Conservation (phyloP, 2,113 vertebrate genomes). For the Rhinoptilus africanus region DNA sequence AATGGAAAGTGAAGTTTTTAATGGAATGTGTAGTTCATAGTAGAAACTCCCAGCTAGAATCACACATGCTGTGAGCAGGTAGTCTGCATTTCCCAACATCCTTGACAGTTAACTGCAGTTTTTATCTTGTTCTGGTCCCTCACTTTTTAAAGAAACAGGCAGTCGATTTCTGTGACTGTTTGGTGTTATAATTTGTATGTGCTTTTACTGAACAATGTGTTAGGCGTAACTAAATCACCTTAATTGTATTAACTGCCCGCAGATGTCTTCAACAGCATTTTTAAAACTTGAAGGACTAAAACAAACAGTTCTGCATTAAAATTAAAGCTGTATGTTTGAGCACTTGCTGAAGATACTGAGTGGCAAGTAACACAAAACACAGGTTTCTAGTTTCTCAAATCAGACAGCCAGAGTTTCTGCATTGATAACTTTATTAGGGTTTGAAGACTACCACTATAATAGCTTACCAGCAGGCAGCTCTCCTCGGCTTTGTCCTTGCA, state of each 20-base stretch:
- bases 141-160: neutral
- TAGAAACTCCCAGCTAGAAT: neutral
- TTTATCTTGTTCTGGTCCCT: neutral
- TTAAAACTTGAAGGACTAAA: neutral
- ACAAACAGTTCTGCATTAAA: neutral
- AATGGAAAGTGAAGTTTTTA: neutral
- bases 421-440: neutral
- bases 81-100: neutral
- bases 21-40: neutral
- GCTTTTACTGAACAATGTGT: neutral
- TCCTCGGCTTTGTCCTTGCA: neutral
- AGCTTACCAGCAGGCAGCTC: neutral
- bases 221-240: neutral
- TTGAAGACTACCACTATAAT: neutral
- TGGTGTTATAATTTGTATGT: neutral
- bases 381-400: neutral
- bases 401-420: neutral
- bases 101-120: neutral
- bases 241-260: neutral
- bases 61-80: neutral
- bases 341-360: neutral
- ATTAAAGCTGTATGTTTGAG: neutral
- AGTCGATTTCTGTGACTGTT: neutral
- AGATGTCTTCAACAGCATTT: neutral
- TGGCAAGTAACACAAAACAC: neutral